Evolutionary conservation across 2,113 vertebrate species (phyloP).

Genomic region (Psilopsiagon aurifrons): DNA sequence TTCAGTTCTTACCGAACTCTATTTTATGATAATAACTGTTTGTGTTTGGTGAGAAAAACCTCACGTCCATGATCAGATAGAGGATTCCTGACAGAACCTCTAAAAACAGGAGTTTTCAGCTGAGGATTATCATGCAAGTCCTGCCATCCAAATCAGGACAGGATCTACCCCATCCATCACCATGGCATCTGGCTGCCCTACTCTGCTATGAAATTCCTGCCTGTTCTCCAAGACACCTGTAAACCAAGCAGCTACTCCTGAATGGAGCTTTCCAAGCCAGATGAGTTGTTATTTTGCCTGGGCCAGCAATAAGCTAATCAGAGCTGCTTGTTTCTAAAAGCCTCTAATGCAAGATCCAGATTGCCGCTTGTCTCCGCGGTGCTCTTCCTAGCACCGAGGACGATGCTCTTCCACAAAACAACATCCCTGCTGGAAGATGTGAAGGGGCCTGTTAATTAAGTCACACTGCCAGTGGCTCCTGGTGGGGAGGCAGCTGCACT

Average conservation of each 20-base stretch:
- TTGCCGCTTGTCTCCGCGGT: neutral
- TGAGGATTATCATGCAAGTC: neutral
- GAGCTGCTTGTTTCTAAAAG: neutral
- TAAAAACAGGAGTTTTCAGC: neutral
- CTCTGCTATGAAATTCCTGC: neutral
- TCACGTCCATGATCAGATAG: neutral
- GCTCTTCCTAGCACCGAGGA: neutral
- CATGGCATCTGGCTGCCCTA: neutral
- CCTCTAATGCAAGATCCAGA: neutral
- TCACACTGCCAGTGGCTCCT: slow-evolving; percentile 6
- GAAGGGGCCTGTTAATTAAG: slow-evolving; percentile 2
- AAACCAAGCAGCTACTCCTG: neutral
- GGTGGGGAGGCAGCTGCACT: slow-evolving; percentile 13
- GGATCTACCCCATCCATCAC: neutral
- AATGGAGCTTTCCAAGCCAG: neutral
- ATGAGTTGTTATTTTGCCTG: slow-evolving; percentile 1
- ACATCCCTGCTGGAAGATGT: neutral
- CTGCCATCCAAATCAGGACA: neutral
- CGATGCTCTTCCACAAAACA: neutral
- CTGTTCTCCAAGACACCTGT: neutral
- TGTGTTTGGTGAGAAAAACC: neutral
- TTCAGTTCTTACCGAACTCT: neutral
- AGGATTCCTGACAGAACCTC: neutral
- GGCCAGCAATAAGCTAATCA: neutral
- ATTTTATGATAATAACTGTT: neutral